phyloP scores from a whole-genome alignment of 2,888 invertebrate genomes.

The Agrochola litura region DNA sequence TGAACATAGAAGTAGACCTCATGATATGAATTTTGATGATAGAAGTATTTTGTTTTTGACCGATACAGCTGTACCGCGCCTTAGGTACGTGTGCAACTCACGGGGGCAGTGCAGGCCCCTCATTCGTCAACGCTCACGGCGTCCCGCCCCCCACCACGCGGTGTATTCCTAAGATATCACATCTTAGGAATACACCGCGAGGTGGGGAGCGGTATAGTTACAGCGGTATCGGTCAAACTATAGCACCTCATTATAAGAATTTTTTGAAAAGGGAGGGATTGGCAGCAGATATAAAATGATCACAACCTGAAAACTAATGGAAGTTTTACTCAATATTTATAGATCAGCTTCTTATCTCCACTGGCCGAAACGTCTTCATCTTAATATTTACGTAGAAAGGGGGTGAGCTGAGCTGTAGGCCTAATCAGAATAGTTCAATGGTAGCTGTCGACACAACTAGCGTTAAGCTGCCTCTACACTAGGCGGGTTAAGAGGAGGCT shows the following conservation, averaged over 20 bases:
- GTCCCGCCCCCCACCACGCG: too few relatives aligned
- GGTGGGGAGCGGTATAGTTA: too few relatives aligned
- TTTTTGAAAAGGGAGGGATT: too few relatives aligned
- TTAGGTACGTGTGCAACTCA: too few relatives aligned
- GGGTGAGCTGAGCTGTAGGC: conserved; percentile 57
- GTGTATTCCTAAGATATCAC: too few relatives aligned
- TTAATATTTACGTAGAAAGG: conserved; percentile 50
- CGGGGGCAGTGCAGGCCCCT: too few relatives aligned
- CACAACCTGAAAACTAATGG: not conserved
- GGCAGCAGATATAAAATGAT: not conserved
- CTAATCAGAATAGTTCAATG: conserved; percentile 37
- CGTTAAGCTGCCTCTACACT: too few relatives aligned
- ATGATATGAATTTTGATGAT: not conserved
- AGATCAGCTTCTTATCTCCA: not conserved
- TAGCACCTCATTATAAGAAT: not conserved
- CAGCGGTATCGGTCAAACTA: too few relatives aligned
- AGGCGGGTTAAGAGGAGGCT: too few relatives aligned
- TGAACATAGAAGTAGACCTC: not conserved
- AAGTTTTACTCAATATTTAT: not conserved
- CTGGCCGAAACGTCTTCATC: conserved; percentile 19
- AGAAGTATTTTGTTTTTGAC: not conserved
- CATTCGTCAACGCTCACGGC: too few relatives aligned
- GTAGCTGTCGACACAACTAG: conserved; percentile 11
- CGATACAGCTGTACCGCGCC: too few relatives aligned
- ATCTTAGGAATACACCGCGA: too few relatives aligned